Conservation (phyloP, 2,888 invertebrate species). For the Aleiodes leptofemur region DNA sequence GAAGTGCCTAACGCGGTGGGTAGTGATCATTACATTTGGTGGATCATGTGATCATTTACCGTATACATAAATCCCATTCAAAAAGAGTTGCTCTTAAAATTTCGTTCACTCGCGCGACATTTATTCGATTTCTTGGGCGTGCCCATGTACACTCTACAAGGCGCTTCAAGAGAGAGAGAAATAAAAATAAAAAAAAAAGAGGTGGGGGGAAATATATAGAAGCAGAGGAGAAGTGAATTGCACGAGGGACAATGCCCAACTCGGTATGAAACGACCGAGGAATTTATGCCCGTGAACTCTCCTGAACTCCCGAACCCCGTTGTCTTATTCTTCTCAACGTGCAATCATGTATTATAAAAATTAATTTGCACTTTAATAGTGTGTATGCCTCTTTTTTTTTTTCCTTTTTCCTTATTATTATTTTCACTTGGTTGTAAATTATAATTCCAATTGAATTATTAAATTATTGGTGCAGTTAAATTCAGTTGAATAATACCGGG, state of each 20-base stretch:
- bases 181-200: slow-evolving; percentile 5
- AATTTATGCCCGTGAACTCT: slow-evolving; percentile 67
- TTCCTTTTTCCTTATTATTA: slow-evolving; percentile 8
- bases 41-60: slow-evolving; percentile 36
- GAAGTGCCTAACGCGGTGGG: neutral
- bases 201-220: slow-evolving; percentile 6
- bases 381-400: neutral
- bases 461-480: neutral
- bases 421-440: slow-evolving; percentile 8
- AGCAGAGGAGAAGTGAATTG: slow-evolving; percentile 36
- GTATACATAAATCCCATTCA: slow-evolving; percentile 20
- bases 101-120: slow-evolving; percentile 45
- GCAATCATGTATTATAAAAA: slow-evolving; percentile 29
- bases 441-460: neutral
- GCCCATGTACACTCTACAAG: slow-evolving; percentile 38
- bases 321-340: slow-evolving; percentile 50
- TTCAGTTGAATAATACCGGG: neutral
- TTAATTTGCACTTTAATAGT: slow-evolving; percentile 29
- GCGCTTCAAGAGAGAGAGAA: neutral
- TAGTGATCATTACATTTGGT: slow-evolving; percentile 16
- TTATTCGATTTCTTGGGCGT: slow-evolving; percentile 50
- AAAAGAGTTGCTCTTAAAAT: slow-evolving; percentile 46
- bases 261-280: slow-evolving; percentile 54
- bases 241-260: slow-evolving; percentile 46
- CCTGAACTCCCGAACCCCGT: slow-evolving; percentile 66